Evolutionary conservation across 2,888 invertebrate genomes (phyloP), one percentile per base, ranked within the genome.

Genomic region (Cheilosia grossa): DNA sequence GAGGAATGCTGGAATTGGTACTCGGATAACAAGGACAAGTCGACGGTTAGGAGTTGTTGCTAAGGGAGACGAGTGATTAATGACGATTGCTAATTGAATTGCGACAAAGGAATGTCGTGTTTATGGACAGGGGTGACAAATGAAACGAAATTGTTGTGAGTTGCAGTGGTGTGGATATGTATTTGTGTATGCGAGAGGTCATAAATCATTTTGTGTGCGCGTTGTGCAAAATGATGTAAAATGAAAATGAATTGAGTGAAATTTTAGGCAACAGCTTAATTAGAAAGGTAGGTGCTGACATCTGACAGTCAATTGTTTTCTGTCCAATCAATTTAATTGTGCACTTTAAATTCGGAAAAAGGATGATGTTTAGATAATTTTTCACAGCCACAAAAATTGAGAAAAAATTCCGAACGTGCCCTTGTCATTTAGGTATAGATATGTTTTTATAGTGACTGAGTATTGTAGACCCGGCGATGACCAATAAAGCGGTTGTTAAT

Each of bases 51-150:
- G 42, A 21, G 54, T 49, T 21, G n/a, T 9, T 15, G 4, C 21
- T 13, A 27, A 56, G 37, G 47, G 75, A 75, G 56, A 81, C 77
- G 85, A 67, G 81, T 85, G 85, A 85, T 85, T 81, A 81, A 85
- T 81, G 85, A 63, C 75, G 56, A 81, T 85, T 81, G 72, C 85
- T 85, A 85, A 85, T 85, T 85, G 85, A 85, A 81, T 85, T 85
- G 85, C 49, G 70, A 85, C 59, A 72, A 67, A 40, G 54, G 75
- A 72, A 81, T 81, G 75, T 61, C 40, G 61, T 61, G 33, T 58
- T 73, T 67, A 17, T 61, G 33, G 33, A 42, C 19, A 30, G 15
- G 80, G 53, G 74, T 74, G 73, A 73, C 69, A 83, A 74, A 58
- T 54, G 70, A 33, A 69, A 69, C 24, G 59, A 59, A 75, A 78